Base-by-base conservation (phyloP, 2,113 vertebrate genomes). In the Hyaena hyaena region DNA sequence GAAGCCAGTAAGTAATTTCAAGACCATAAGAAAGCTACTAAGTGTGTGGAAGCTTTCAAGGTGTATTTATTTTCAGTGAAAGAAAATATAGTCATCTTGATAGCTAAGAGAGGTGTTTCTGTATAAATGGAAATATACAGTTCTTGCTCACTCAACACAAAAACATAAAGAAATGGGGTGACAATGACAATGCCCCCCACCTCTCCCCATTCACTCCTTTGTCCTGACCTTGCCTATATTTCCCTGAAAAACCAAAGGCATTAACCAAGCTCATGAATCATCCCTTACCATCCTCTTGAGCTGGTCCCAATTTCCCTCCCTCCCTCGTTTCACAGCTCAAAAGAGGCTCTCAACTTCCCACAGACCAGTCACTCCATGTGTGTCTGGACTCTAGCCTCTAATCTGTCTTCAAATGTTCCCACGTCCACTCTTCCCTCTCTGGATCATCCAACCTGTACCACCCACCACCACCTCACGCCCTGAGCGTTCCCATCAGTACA, bases 41-140 rank as follows among this genome's bases (percentile, higher is more conserved):
- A 61, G 61, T 77, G 69, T 28, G 9, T 2, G 43, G 33, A 83
- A 71, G 61, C 79, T 69, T n/a, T 33, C 53, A 1, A 33, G 61
- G 33, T 53, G 39, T 71, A 79, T 79, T 63, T 89, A 96, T 96
- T 28, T 85, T 79, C 80, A 53, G 3, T 84, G 31, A 89, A 69
- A 89, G 48, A 69, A 96, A 89, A 89, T 35, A 48, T 12, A 68
- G 39, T 50, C 53, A 50, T 77, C 58, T 84, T 58, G 90, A n/a
- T 84, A 77, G 50, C 86, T 50, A 39, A 26, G 26, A 80, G 43
- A 69, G 79, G 61, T 93, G 23, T 61, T 68, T 50, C 69, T 93
- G n/a, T 39, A 33, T 84, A 68, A 83, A 55, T 7, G 19, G n/a
- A 81, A 93, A 77, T 24, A 69, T 61, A 69, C n/a, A n/a, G 11